phyloP scores from a whole-genome alignment of 2,113 vertebrate species.

The Chascanopsetta lugubris region DNA sequence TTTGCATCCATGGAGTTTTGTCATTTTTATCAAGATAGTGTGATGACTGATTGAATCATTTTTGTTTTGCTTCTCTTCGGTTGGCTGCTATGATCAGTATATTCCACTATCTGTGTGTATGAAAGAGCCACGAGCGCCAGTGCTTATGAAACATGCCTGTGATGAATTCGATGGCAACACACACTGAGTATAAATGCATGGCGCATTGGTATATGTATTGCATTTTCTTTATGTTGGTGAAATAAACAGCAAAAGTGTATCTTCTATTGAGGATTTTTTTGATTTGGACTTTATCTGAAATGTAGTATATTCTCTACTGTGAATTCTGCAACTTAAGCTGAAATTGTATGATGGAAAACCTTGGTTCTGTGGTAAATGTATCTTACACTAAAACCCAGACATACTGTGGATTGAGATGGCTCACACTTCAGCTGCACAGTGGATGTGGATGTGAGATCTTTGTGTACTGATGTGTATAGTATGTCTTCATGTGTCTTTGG shows the following conservation, averaged over 20 bases:
- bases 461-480: slow-evolving; percentile 39
- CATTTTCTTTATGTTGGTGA: too few relatives aligned
- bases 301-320: too few relatives aligned
- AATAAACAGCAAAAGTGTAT: too few relatives aligned
- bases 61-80: not conserved
- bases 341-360: too few relatives aligned
- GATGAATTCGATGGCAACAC: too few relatives aligned
- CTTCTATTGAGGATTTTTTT: too few relatives aligned
- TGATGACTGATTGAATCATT: not conserved
- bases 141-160: not conserved
- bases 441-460: slow-evolving; percentile 32
- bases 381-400: too few relatives aligned
- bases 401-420: not conserved
- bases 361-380: too few relatives aligned
- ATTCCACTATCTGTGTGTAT: not conserved
- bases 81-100: not conserved
- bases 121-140: not conserved
- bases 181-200: too few relatives aligned
- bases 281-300: too few relatives aligned
- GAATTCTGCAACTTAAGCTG: too few relatives aligned
- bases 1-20: not conserved
- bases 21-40: not conserved
- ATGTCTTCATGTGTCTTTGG: slow-evolving; percentile 48
- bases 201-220: too few relatives aligned
- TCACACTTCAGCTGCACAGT: not conserved